A percentile compares a stretch with the other conserved stretches of the same genome.
Conservation (phyloP, 1,140 invertebrate species). For the Panagrolaimus sp. region DNA sequence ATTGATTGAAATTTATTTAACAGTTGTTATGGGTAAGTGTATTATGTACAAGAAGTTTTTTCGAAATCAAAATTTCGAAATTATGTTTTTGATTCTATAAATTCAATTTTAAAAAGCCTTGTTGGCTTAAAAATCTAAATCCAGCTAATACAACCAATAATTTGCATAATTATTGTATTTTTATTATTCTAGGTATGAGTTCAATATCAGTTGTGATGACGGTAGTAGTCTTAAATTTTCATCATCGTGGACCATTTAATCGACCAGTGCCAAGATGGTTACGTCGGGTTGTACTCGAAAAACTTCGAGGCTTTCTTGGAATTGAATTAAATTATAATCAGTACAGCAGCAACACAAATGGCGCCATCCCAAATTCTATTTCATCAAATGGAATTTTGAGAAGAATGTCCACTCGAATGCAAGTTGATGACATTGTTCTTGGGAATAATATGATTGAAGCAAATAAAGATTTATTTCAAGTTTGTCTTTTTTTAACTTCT, state of each 20-base stretch:
- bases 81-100: too few species aligned
- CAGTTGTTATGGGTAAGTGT: slow-evolving; percentile 59
- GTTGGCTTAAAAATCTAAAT: too few species aligned
- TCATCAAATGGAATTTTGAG: background rate
- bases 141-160: background rate
- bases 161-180: background rate
- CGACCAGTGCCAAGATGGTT: slow-evolving; percentile 63
- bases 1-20: slow-evolving; percentile 69
- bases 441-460: background rate
- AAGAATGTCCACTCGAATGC: background rate
- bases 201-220: slow-evolving; percentile 65
- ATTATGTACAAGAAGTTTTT: too few species aligned
- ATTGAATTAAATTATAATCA: slow-evolving; percentile 34
- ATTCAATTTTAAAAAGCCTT: too few species aligned
- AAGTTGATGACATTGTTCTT: slow-evolving; percentile 6
- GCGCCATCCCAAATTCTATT: background rate
- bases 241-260: slow-evolving; percentile 64
- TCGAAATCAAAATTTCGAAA: too few species aligned
- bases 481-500: slow-evolving; percentile 14
- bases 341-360: background rate
- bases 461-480: slow-evolving; percentile 25
- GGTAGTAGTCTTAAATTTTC: slow-evolving; percentile 65
- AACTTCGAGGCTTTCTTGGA: slow-evolving; percentile 49
- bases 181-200: slow-evolving; percentile 59
- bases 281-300: slow-evolving; percentile 57